These are phyloP conservation scores for Muscicapa striata DNA, from an alignment of 2,797 vertebrate species.

Conservation along the genomic window DNA sequence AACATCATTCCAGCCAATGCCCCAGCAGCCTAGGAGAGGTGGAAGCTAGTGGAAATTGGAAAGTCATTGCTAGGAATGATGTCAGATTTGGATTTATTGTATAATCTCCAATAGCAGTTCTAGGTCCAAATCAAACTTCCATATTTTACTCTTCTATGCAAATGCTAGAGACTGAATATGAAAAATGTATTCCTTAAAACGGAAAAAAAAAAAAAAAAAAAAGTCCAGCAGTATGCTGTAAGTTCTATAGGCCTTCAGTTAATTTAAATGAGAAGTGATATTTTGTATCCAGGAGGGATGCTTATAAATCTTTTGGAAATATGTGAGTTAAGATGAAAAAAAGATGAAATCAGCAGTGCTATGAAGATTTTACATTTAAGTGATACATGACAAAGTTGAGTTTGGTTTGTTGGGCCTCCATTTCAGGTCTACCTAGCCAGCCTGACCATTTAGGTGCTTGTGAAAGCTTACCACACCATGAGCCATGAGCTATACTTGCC, in stretches of 20 bases:
- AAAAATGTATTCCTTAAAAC: background rate
- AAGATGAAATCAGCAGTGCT: background rate
- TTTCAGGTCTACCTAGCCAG: background rate
- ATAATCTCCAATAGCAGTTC: background rate
- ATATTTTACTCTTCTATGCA: background rate
- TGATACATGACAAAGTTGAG: background rate
- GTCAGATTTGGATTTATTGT: background rate
- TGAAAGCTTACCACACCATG: background rate
- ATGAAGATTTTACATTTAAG: background rate
- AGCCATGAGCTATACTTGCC: background rate
- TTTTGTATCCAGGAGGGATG: background rate
- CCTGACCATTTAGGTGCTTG: background rate
- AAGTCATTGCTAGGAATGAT: background rate
- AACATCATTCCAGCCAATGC: background rate
- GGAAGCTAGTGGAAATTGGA: background rate
- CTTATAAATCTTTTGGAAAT: background rate
- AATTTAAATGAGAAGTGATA: background rate
- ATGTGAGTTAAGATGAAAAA: background rate
- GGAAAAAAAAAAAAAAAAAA: background rate
- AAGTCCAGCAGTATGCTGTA: background rate
- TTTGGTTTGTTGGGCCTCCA: background rate
- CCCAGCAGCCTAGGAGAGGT: background rate
- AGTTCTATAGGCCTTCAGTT: background rate
- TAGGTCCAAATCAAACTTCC: background rate
- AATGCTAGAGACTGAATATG: fast-evolving